Base-by-base conservation (phyloP, 2,888 invertebrate genomes). In the Meandrusa payeni region DNA sequence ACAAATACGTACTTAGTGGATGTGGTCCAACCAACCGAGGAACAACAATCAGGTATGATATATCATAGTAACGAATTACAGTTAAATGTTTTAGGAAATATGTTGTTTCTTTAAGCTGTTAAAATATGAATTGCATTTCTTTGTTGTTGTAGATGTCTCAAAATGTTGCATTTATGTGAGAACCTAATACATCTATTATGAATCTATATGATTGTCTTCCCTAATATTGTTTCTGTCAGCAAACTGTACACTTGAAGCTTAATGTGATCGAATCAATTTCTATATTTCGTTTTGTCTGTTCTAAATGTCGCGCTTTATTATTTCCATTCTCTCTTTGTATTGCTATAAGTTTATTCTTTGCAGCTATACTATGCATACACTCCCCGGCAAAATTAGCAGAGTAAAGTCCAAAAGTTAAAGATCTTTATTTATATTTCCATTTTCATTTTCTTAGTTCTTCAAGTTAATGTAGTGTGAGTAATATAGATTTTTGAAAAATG, bases 31-130 rank as follows among this genome's bases (percentile, higher is more conserved):
- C 27, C 33, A 33, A 41, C 33, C 15, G 27, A 10, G 33, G 41
- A 28, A 11, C 6, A 17, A 32, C 27, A 13, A 33, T 20, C 41
- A 41, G 41, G 41, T 41, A 41, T 33, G 41, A n/a, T 5, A 32
- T 24, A 9, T 32, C 19, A 17, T 32, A 11, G 19, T 27, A 33
- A 9, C n/a, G 10, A 24, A 32, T 32, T n/a, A n/a, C n/a, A n/a
- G 7, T 40, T 17, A 24, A 32, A 4, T 41, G 15, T 40, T 3
- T 4, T 38, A 29, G 15, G 24, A 31, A 15, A n/a, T 10, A 15
- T 6, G 9, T 20, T 12, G 12, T 27, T 41, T 26, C 12, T 19
- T 31, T 41, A 20, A 6, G 33, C 39, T 41, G 9, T 26, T 24
- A 11, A 5, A 11, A 26, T 32, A 26, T 38, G 7, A 24, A 32